phyloP scores from a whole-genome alignment of 2,113 vertebrate species.

The Trematomus loennbergii region DNA sequence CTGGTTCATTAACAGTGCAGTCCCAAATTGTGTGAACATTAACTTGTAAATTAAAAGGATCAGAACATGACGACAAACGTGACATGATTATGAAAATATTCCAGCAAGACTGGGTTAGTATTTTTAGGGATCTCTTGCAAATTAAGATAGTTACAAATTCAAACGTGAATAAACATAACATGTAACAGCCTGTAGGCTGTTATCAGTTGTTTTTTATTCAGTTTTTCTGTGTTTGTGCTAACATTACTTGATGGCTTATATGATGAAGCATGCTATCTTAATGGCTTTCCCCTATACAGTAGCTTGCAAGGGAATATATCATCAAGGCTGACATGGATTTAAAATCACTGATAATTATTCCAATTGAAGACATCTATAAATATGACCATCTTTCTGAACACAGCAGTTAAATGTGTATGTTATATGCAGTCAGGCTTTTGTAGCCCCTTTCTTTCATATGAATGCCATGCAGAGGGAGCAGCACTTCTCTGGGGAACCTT shows the following conservation, averaged over 20 bases:
- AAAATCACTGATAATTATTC: not conserved
- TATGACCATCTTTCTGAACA: not conserved
- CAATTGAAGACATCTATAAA: not conserved
- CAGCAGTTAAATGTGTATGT: no score
- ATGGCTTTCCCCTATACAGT: no score
- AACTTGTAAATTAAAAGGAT: not conserved
- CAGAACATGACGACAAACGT: not conserved
- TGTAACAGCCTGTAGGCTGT: no score
- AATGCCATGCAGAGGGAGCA: conserved; percentile 11
- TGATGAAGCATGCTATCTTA: no score
- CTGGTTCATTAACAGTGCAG: not conserved
- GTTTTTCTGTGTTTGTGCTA: no score
- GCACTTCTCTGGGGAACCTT: conserved; percentile 6
- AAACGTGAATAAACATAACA: no score
- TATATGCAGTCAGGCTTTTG: not conserved
- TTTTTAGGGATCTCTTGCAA: no score
- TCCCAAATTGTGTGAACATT: not conserved
- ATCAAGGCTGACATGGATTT: not conserved
- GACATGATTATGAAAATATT: not conserved
- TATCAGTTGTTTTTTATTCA: no score
- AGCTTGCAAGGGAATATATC: no score
- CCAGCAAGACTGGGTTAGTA: not conserved
- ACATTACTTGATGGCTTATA: no score
- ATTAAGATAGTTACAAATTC: no score
- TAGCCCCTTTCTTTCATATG: not conserved